phyloP scores from a whole-genome alignment of 2,888 invertebrate species.

The Oscheius sp. region DNA sequence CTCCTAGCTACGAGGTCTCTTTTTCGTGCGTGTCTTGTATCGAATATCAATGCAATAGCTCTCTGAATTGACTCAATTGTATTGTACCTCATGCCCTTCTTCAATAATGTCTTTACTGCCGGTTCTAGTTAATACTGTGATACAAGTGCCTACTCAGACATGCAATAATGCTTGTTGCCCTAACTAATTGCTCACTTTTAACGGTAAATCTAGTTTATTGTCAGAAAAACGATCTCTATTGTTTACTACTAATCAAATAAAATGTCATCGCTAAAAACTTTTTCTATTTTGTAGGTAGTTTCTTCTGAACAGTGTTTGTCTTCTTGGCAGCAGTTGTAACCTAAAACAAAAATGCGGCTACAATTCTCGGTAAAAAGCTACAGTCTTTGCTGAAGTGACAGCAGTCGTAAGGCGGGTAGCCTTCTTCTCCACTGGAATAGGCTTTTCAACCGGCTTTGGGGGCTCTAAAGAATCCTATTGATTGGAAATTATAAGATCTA shows the following conservation, averaged over 20 bases:
- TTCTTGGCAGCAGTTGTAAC: not conserved
- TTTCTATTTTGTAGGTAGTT: not conserved
- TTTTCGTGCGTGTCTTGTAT: not conserved
- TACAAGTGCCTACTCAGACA: conserved; percentile 11
- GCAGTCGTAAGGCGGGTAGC: too few relatives aligned
- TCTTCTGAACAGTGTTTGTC: not conserved
- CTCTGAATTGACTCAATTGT: not conserved
- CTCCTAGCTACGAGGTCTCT: conserved; percentile 1
- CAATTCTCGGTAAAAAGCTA: too few relatives aligned
- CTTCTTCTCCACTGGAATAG: too few relatives aligned
- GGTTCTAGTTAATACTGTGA: conserved; percentile 21
- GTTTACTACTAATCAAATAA: conserved; percentile 1
- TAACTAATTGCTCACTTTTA: not conserved
- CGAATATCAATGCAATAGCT: not conserved
- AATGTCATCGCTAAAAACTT: not conserved
- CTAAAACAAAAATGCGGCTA: not conserved
- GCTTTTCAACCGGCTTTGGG: too few relatives aligned
- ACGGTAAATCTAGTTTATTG: not conserved
- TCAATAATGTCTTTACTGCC: conserved; percentile 13
- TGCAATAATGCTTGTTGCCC: not conserved
- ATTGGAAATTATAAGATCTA: too few relatives aligned
- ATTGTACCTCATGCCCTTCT: not conserved
- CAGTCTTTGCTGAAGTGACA: too few relatives aligned
- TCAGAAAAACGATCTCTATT: conserved; percentile 4
- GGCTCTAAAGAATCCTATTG: too few relatives aligned